These are phyloP conservation scores for Malurus alboscapulatus DNA, from an alignment of 2,113 vertebrate species.

Conservation along the genomic window DNA sequence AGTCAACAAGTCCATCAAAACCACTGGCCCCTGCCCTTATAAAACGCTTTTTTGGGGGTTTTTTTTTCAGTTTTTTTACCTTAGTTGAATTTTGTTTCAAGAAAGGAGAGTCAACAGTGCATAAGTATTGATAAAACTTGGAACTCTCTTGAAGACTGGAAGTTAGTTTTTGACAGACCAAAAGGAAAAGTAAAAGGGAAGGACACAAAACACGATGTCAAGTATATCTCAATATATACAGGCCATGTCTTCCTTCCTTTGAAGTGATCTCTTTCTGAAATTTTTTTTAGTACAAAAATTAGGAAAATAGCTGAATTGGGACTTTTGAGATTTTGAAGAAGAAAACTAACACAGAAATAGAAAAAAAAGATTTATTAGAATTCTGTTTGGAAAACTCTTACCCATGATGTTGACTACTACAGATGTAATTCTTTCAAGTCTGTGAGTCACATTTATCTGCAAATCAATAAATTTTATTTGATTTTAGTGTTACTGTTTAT, in stretches of 20 bases:
- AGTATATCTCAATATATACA: background rate
- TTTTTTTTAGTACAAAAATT: background rate
- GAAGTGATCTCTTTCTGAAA: background rate
- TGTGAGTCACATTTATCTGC: rapidly evolving
- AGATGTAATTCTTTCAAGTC: background rate
- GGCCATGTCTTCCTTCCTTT: background rate
- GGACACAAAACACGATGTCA: background rate
- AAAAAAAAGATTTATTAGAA: background rate
- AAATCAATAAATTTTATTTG: background rate
- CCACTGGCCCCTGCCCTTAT: rapidly evolving
- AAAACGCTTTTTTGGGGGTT: background rate
- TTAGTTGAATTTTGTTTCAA: background rate
- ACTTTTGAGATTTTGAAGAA: background rate
- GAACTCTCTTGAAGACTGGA: background rate
- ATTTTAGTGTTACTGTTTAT: background rate
- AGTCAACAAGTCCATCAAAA: background rate
- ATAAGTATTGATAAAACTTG: background rate
- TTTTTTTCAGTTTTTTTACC: background rate
- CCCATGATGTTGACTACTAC: rapidly evolving
- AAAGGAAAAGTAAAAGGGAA: background rate
- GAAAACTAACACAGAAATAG: background rate
- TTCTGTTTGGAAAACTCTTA: background rate
- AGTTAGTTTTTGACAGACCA: background rate
- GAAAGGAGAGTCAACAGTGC: background rate
- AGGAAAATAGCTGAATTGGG: background rate